Percentiles rank a stretch among this genome's conserved stretches.
Conservation (phyloP, 2,888 invertebrate species). For the Dolichopus griseipennis region DNA sequence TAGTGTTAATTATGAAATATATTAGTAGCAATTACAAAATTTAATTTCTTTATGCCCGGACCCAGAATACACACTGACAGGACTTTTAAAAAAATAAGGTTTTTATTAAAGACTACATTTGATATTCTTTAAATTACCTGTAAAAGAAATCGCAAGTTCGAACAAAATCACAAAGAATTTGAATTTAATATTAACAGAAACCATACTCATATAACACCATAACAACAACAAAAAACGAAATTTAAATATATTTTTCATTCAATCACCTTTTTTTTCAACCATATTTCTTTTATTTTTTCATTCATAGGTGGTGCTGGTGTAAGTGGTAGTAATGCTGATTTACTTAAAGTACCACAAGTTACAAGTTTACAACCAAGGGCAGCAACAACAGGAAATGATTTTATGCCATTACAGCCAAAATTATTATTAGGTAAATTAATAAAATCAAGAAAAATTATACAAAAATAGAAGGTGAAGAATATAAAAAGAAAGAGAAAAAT, state of each 20-base stretch:
- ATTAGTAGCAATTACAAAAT: no score
- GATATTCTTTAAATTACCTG: no score
- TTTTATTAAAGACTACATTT: no score
- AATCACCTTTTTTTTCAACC: not conserved
- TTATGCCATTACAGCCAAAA: slow-evolving; percentile 64
- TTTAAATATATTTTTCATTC: not conserved
- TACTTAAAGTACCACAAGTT: slow-evolving; percentile 42
- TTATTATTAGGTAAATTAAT: slow-evolving; percentile 44
- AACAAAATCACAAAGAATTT: no score
- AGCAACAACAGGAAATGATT: slow-evolving; percentile 61
- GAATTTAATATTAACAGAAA: no score
- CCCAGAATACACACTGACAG: no score
- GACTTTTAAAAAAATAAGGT: no score
- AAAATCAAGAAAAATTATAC: not conserved
- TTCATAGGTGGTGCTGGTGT: not conserved
- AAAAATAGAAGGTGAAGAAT: not conserved
- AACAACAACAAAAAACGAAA: not conserved
- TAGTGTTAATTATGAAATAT: no score
- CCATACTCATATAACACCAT: no score
- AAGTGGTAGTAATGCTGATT: slow-evolving; percentile 45
- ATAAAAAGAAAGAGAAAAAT: no score
- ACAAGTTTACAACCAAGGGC: slow-evolving; percentile 60
- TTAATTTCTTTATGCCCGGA: no score
- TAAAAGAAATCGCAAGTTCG: no score
- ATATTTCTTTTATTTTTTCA: not conserved